Evolutionary conservation across 2,113 vertebrate species (phyloP).

Genomic region (Scolopax mira): DNA sequence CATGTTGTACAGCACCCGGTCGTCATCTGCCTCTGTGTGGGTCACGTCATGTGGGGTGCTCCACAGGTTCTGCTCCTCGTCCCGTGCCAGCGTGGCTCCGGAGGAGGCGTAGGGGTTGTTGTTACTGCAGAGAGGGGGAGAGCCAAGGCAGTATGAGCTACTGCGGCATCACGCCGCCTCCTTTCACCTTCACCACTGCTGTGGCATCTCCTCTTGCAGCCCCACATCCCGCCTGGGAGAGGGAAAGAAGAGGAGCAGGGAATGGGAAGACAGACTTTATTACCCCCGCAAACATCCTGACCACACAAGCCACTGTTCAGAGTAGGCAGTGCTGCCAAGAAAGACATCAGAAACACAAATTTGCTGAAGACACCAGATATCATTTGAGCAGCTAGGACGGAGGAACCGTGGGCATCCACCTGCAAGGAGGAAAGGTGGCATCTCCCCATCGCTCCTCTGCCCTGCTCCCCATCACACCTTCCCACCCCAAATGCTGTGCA

Average conservation of each 20-base stretch:
- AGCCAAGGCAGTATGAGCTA: fast-evolving
- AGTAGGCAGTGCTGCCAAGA: not conserved
- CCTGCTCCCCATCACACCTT: not conserved
- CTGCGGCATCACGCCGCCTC: fast-evolving
- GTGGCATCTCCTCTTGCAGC: not conserved
- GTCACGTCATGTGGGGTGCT: slow-evolving; percentile 64
- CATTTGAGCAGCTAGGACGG: not conserved
- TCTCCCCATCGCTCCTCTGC: not conserved
- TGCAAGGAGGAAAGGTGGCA: not conserved
- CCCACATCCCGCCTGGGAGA: not conserved
- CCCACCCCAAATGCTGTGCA: not conserved
- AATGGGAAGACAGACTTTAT: not conserved
- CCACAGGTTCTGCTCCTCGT: slow-evolving; percentile 77
- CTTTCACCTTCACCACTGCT: not conserved
- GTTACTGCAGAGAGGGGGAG: slow-evolving; percentile 31
- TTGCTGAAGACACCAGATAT: not conserved
- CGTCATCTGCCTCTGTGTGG: slow-evolving; percentile 77
- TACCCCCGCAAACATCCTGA: not conserved
- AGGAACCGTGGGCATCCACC: not conserved
- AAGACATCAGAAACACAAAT: not conserved
- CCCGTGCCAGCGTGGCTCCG: slow-evolving; percentile 72
- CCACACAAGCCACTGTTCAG: not conserved
- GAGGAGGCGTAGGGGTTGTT: slow-evolving; percentile 73
- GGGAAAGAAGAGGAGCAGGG: not conserved
- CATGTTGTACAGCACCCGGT: slow-evolving; percentile 83